Evolutionary conservation across 2,888 invertebrate species (phyloP), one percentile per base, ranked within the genome.

Genomic region (Tachina fera): DNA sequence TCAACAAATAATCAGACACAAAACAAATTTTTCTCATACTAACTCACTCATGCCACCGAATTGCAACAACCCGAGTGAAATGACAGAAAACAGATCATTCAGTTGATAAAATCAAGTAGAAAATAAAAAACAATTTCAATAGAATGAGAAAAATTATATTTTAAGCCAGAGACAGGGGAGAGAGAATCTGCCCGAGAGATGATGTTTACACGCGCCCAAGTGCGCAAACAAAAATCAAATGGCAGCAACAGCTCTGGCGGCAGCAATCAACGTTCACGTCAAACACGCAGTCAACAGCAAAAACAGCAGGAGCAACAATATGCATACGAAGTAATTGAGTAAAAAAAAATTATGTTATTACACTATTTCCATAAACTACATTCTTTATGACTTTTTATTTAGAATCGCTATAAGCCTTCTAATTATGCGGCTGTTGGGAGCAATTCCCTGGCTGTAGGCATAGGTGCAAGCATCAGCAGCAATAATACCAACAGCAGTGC

Each of bases 151-250:
- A 49, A 41, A 31, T 43, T 0, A 47, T 14, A 63, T 45, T 67
- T 14, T 22, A n/a, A 51, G 39, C 11, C 53, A 56, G 22, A 43
- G 22, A 47, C 65, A 61, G 31, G 19, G 0, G 49, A 53, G 19
- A 71, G 67, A 22, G 51, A 16, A 41, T 14, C 10, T 19, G 4
- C 87, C 88, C 74, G 76, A 83, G 89, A 91, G 87, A 95, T 95
- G 95, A 95, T 95, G 95, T 95, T 95, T 92, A 95, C 95, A 89
- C 95, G 95, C 89, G 94, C 95, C 90, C 94, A 95, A 86, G 94
- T 94, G 91, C 94, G 95, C 88, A 95, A 94, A 90, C 94, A 94
- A 89, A 91, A 93, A 90, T 84, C 90, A 60, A 90, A 88, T 76
- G 68, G 83, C 88, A 91, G 90, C 86, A 71, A 63, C 89, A 90